phyloP scores from a whole-genome alignment of 2,113 vertebrate genomes.

The Clupea harengus region DNA sequence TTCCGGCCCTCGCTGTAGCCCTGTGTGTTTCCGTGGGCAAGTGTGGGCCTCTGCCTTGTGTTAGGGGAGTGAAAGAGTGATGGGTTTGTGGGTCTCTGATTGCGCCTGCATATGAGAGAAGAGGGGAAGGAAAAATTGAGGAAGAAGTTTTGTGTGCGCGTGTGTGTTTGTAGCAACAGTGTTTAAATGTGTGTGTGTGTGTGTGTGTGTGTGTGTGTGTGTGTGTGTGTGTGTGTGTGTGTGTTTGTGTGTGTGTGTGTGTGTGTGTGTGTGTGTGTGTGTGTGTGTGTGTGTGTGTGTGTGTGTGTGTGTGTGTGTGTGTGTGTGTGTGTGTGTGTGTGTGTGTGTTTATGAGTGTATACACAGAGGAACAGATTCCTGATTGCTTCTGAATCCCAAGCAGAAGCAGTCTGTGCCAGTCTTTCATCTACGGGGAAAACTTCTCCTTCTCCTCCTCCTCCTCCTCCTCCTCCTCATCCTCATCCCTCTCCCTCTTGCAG shows the following conservation, averaged over 20 bases:
- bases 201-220: too few species aligned
- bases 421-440: slow-evolving; percentile 17
- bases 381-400: slow-evolving; percentile 14
- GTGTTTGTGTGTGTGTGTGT: too few species aligned
- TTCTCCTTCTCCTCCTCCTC: slow-evolving; percentile 30
- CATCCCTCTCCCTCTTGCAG: neutral
- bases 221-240: too few species aligned
- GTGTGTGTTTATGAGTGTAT: slow-evolving; percentile 15
- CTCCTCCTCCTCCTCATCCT: slow-evolving; percentile 8
- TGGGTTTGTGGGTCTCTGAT: neutral
- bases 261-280: too few species aligned
- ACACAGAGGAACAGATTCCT: slow-evolving; percentile 33
- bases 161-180: too few species aligned
- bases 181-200: too few species aligned
- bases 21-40: neutral
- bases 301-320: neutral
- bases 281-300: too few species aligned
- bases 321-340: neutral
- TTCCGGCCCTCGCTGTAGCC: neutral
- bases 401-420: slow-evolving; percentile 25
- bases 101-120: neutral
- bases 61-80: neutral
- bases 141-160: too few species aligned
- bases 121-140: neutral
- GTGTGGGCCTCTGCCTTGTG: neutral